Conservation (phyloP, 2,797 vertebrate genomes). For the Scarus forsteni region DNA sequence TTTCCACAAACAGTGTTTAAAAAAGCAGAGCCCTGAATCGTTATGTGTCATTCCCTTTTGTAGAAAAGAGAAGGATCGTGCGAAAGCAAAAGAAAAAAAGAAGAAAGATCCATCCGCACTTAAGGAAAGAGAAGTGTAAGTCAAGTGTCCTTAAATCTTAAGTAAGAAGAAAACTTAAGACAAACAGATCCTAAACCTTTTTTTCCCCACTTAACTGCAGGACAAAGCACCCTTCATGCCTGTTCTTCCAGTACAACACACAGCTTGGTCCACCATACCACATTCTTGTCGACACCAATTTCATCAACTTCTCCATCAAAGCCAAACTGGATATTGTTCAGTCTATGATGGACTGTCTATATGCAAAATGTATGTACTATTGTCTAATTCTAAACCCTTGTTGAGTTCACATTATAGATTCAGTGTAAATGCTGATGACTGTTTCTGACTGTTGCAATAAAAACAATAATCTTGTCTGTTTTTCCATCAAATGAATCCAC, state of each 20-base stretch:
- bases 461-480: background rate
- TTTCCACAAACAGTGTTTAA: background rate
- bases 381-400: background rate
- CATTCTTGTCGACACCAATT: constrained; percentile 96
- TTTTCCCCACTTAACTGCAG: constrained; percentile 76
- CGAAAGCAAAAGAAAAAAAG: constrained; percentile 88
- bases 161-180: background rate
- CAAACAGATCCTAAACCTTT: constrained; percentile 9
- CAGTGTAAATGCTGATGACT: background rate
- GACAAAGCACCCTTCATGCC: constrained; percentile 92
- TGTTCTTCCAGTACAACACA: constrained; percentile 99
- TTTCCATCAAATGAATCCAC: constrained; percentile 14
- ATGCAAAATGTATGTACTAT: constrained; percentile 93
- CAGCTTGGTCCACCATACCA: constrained; percentile 97
- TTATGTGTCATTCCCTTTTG: constrained; percentile 23
- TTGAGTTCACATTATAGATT: background rate
- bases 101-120: constrained; percentile 91
- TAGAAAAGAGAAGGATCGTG: constrained; percentile 92
- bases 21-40: background rate
- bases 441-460: background rate
- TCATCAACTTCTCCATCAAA: constrained; percentile 99
- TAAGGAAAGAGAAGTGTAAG: constrained; percentile 95
- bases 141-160: background rate
- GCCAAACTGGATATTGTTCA: constrained; percentile 97
- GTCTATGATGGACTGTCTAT: constrained; percentile 99